Evolutionary conservation across 2,797 vertebrate species (phyloP).

Genomic region (Neosilurus mollespiculum): DNA sequence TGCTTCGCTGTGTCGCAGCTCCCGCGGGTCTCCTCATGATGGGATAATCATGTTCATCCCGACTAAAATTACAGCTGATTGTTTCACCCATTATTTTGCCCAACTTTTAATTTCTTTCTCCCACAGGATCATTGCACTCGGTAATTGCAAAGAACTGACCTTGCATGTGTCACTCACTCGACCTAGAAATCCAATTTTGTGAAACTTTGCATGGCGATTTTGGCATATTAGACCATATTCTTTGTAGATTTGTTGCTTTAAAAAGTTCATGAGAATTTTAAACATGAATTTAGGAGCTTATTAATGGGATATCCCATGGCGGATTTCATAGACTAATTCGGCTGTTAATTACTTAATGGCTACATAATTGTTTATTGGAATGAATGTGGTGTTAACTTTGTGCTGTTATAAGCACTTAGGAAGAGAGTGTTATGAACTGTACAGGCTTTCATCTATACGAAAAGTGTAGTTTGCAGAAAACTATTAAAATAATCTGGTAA

Average conservation of each 20-base stretch:
- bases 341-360: constrained; percentile 25
- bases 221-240: constrained; percentile 40
- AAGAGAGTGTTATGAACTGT: background rate
- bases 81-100: constrained; percentile 91
- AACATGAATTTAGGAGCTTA: background rate
- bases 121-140: constrained; percentile 92
- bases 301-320: too few species aligned
- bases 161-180: constrained; percentile 80
- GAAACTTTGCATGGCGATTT: constrained; percentile 52
- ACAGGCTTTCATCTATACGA: too few species aligned
- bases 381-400: background rate
- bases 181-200: constrained; percentile 65
- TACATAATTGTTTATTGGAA: constrained; percentile 20
- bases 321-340: background rate
- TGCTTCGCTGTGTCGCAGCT: constrained; percentile 62
- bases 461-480: background rate
- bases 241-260: constrained; percentile 10
- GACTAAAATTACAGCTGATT: constrained; percentile 82
- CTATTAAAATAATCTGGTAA: background rate
- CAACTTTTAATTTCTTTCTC: constrained; percentile 96
- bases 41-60: constrained; percentile 83
- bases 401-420: background rate
- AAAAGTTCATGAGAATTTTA: constrained; percentile 9
- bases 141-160: constrained; percentile 92
- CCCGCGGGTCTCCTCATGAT: constrained; percentile 70